Conservation (phyloP, 2,113 vertebrate species). For the Anolis sagrei region DNA sequence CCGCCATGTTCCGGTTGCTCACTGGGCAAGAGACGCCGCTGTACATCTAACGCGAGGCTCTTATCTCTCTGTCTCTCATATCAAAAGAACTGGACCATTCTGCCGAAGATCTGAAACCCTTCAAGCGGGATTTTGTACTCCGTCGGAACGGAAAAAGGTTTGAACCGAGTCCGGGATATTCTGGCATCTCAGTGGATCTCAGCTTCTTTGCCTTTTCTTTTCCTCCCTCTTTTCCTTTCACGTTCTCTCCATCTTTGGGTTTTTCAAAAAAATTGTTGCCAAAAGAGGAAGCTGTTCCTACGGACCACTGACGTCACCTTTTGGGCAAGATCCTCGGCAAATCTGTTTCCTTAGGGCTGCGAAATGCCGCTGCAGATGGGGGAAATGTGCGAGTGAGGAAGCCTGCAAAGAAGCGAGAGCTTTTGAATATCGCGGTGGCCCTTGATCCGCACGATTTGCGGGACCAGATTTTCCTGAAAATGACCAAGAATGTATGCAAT, state of each 20-base stretch:
- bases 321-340: constrained; percentile 69
- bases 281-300: constrained; percentile 60
- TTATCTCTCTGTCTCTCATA: not conserved
- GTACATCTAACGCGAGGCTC: constrained; percentile 85
- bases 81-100: constrained; percentile 29
- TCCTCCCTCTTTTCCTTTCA: constrained; percentile 49
- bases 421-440: constrained; percentile 15
- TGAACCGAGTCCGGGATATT: constrained; percentile 57
- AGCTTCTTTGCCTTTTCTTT: constrained; percentile 64
- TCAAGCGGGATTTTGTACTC: constrained; percentile 63
- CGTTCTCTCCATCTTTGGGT: constrained; percentile 59
- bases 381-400: constrained; percentile 42
- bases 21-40: constrained; percentile 97
- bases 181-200: constrained; percentile 53
- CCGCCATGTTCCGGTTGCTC: constrained; percentile 98
- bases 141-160: constrained; percentile 58
- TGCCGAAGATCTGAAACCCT: constrained; percentile 47
- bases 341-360: constrained; percentile 47
- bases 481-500: constrained; percentile 11
- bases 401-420: constrained; percentile 24
- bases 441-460: constrained; percentile 39
- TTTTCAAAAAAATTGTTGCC: constrained; percentile 55
- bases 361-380: not conserved
- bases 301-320: constrained; percentile 59
- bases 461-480: not conserved